Evolutionary conservation across 2,888 invertebrate species (phyloP).

Genomic region (Drosophila hamatofila): DNA sequence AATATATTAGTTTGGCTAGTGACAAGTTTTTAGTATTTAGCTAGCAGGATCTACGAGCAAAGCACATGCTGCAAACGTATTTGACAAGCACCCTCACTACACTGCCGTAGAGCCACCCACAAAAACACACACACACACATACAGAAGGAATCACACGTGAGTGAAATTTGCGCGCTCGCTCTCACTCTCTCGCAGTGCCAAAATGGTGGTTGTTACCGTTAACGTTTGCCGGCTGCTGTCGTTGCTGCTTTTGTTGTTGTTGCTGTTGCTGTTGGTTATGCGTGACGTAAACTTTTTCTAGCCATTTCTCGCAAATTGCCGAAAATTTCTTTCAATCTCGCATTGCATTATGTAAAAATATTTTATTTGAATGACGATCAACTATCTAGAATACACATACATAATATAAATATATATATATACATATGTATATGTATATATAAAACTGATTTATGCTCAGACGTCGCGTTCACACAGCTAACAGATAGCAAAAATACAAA

Average conservation of each 20-base stretch:
- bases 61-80: conserved; percentile 34
- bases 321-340: conserved; percentile 8
- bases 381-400: conserved; percentile 29
- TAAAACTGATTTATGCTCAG: conserved; percentile 60
- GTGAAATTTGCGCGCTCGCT: conserved; percentile 32
- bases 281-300: conserved; percentile 56
- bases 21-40: conserved; percentile 26
- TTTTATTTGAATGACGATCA: conserved; percentile 28
- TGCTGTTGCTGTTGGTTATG: conserved; percentile 18
- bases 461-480: conserved; percentile 6
- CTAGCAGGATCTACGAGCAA: conserved; percentile 26
- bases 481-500: conserved; percentile 40
- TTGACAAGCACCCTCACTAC: conserved; percentile 50
- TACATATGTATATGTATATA: conserved; percentile 21
- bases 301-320: conserved; percentile 26
- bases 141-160: conserved; percentile 34
- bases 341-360: conserved; percentile 51
- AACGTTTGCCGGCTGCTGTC: conserved; percentile 66
- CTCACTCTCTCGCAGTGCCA: conserved; percentile 28
- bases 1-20: conserved; percentile 30
- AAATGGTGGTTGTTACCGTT: conserved; percentile 72
- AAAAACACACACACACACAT: conserved; percentile 6
- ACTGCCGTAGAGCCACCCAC: conserved; percentile 23
- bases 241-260: conserved; percentile 19
- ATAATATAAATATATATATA: conserved; percentile 5